Evolutionary conservation across 2,113 vertebrate genomes (phyloP).

Genomic region (Heterotis niloticus): DNA sequence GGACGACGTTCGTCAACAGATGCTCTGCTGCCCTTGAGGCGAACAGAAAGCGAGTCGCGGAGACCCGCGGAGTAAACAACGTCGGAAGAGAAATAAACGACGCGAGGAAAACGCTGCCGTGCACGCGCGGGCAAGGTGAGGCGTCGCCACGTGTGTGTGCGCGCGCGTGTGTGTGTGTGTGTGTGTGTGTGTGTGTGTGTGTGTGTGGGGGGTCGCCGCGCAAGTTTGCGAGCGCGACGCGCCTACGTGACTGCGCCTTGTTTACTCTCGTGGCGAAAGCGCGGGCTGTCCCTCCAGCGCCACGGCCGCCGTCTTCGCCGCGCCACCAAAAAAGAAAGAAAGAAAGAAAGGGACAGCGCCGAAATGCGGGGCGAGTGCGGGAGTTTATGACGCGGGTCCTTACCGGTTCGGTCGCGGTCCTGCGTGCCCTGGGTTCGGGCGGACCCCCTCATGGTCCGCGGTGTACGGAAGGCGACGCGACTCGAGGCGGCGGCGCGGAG

Average conservation of each 20-base stretch:
- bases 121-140: background rate
- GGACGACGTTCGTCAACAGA: background rate
- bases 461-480: constrained; percentile 12
- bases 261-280: constrained; percentile 41
- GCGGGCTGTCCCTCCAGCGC: too few relatives aligned
- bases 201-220: constrained; percentile 19
- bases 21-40: background rate
- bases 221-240: constrained; percentile 21
- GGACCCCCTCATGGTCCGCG: constrained; percentile 64
- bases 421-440: constrained; percentile 49
- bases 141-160: background rate
- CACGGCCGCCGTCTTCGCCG: constrained; percentile 16
- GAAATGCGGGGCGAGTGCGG: background rate
- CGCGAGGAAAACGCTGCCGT: background rate
- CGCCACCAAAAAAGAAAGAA: background rate
- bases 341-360: too few relatives aligned
- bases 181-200: too few relatives aligned
- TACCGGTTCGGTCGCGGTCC: constrained; percentile 54
- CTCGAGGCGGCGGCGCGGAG: constrained; percentile 14
- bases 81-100: background rate
- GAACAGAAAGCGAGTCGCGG: background rate
- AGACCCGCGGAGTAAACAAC: background rate
- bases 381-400: constrained; percentile 38
- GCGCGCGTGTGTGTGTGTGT: too few relatives aligned
- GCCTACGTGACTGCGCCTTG: constrained; percentile 49